Base-by-base conservation (phyloP, 2,888 invertebrate species). In the Apomyelois bistriatella region DNA sequence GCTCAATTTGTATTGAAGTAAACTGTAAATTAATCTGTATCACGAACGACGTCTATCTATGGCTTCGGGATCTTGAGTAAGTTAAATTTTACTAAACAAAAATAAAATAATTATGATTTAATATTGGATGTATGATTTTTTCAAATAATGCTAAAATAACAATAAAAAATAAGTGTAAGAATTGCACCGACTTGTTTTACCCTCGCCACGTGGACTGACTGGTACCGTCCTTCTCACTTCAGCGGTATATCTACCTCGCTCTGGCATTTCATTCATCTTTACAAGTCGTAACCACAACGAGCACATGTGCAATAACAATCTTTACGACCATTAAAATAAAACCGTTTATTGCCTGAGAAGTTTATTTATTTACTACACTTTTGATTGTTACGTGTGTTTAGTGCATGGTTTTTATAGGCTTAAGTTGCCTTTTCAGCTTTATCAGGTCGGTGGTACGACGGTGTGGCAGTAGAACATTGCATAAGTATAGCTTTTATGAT, bases 361-460 rank as follows among this genome's bases (percentile, higher is more conserved):
- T 85, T 82, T 86, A 82, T 87, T 85, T 85, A 86, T 90, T 86
- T 89, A 83, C 72, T 76, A 78, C 85, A 65, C 70, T 88, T 87
- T 84, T 77, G 80, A 82, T 76, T 80, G 82, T 79, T 72, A 72
- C 66, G 70, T 70, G 79, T 78, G 86, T 90, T 90, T 91, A 90
- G 90, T 86, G 90, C 89, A 87, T 86, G 88, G 85, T 86, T 90
- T 91, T 91, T 91, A 87, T 87, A 86, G 85, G 88, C 86, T 83
- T 84, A 83, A 89, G 83, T 85, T 87, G 89, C 87, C 90, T 90
- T 90, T 90, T 90, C 90, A 89, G 90, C 88, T 91, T 90, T 90
- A 90, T 90, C 90, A 89, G 89, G 90, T 85, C 82, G 84, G 78
- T 75, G 76, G 87, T 86, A 82, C 82, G 85, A 75, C 84, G 82